Conservation (phyloP, 2,113 vertebrate species). For the Epinephelus fuscoguttatus region DNA sequence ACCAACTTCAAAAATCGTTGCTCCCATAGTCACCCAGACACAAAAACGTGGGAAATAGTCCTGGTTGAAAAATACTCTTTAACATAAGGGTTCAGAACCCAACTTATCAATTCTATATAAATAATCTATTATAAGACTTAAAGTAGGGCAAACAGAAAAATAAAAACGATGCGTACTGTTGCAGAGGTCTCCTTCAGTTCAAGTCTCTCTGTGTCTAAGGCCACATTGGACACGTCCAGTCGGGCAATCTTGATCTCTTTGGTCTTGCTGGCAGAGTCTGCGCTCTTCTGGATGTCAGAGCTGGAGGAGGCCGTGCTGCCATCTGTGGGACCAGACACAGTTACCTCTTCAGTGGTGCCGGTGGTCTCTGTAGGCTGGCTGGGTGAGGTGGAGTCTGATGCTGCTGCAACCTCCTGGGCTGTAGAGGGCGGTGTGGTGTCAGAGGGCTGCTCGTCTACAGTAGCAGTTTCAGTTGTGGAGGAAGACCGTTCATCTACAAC, state of each 20-base stretch:
- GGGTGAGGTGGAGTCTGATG: conserved; percentile 36
- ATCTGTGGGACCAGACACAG: conserved; percentile 40
- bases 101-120: background rate
- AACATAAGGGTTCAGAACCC: background rate
- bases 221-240: conserved; percentile 95
- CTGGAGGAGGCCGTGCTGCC: conserved; percentile 32
- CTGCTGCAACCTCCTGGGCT: conserved; percentile 47
- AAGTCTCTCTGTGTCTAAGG: conserved; percentile 93
- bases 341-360: conserved; percentile 38
- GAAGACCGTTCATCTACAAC: conserved; percentile 36
- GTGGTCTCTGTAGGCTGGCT: conserved; percentile 48
- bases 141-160: background rate
- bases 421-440: conserved; percentile 40
- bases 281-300: conserved; percentile 44
- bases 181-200: conserved; percentile 87
- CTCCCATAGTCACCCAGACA: too few relatives aligned
- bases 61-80: too few relatives aligned
- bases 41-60: too few relatives aligned
- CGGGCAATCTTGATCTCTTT: conserved; percentile 93
- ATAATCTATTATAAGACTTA: background rate
- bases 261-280: conserved; percentile 69
- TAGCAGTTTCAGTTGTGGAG: conserved; percentile 5
- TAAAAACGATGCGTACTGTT: conserved; percentile 62
- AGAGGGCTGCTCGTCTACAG: conserved; percentile 41
- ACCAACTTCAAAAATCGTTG: too few relatives aligned